Percentiles rank a stretch among this genome's conserved stretches.
These are phyloP conservation scores for Ericerus pela DNA, from an alignment of 1,140 invertebrate species.

Conservation along the genomic window DNA sequence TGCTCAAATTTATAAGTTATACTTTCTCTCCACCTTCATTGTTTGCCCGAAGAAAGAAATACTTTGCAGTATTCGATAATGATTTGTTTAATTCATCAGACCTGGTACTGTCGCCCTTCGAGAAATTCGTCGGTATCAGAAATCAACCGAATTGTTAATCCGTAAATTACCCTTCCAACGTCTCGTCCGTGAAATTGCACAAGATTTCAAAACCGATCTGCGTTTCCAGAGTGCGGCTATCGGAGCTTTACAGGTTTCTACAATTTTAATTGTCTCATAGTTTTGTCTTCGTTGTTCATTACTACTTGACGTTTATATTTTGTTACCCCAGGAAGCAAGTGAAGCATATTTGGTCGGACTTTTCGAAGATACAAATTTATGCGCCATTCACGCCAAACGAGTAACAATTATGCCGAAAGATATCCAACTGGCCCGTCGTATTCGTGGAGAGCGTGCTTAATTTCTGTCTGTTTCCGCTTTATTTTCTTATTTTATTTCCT, in stretches of 20 bases:
- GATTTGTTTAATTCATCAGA: background rate
- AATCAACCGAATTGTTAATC: constrained; percentile 69
- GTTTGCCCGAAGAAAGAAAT: background rate
- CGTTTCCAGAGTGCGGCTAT: constrained; percentile 46
- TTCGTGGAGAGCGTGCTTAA: constrained; percentile 69
- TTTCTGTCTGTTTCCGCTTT: background rate
- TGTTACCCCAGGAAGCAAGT: constrained; percentile 56
- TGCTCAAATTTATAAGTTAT: background rate
- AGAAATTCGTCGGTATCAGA: constrained; percentile 54
- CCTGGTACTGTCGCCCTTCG: constrained; percentile 48
- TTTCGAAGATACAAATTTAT: constrained; percentile 88
- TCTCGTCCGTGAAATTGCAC: constrained; percentile 70
- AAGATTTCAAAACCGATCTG: constrained; percentile 57
- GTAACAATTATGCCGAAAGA: constrained; percentile 95
- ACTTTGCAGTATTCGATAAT: background rate
- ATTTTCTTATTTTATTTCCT: background rate
- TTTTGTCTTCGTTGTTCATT: background rate
- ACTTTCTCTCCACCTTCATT: background rate
- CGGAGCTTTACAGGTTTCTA: constrained; percentile 32
- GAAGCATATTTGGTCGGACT: constrained; percentile 83
- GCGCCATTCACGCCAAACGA: constrained; percentile 84
- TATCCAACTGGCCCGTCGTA: constrained; percentile 77
- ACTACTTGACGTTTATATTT: background rate
- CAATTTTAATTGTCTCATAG: background rate
- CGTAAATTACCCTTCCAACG: constrained; percentile 75